Evolutionary conservation across 64 coral and sea anemone genomes (phyloP), one percentile per base, ranked within the genome.

Genomic region (Cladopsammia gracilis): DNA sequence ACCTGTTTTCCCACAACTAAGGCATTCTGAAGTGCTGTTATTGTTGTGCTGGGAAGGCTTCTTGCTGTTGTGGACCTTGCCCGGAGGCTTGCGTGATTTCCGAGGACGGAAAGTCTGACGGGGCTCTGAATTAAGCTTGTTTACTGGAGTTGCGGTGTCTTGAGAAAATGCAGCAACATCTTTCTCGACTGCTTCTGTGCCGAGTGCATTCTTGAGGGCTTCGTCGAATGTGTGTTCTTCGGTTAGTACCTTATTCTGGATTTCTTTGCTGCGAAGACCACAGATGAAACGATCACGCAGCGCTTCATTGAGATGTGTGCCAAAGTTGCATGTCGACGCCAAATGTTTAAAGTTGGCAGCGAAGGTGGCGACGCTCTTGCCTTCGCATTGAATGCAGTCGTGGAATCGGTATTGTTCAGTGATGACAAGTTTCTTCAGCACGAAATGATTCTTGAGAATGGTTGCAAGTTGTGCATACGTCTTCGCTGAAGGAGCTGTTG

Each of bases 261-360:
- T n/a, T n/a, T 92, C 66, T 18, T 71, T 79, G 34, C 47, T 70
- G 20, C 13, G 61, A n/a, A n/a, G n/a, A n/a, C n/a, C n/a, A n/a
- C n/a, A n/a, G n/a, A n/a, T n/a, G n/a, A n/a, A n/a, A n/a, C 9
- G 82, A 86, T 86, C 82, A 86, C 62, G 82, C 24, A 87, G 84
- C 16, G 80, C 80, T 71, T 87, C 84, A 26, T n/a, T 88, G 1
- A 88, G 65, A 10, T 74, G 86, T 72, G 51, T 44, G 2, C 68
- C 52, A 25, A 58, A 88, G 14, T 75, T 72, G 23, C 70, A 88
- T 20, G 69, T 74, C 20, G 61, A 60, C 9, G 68, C 67, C n/a
- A 88, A 34, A 7, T 58, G 86, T 73, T 88, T 88, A 6, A 88
- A 20, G 15, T 88, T 74, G 68, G 87, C 87, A 10, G 87, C 87